Conservation (phyloP, 2,797 vertebrate species). For the Simalia tracyae region DNA sequence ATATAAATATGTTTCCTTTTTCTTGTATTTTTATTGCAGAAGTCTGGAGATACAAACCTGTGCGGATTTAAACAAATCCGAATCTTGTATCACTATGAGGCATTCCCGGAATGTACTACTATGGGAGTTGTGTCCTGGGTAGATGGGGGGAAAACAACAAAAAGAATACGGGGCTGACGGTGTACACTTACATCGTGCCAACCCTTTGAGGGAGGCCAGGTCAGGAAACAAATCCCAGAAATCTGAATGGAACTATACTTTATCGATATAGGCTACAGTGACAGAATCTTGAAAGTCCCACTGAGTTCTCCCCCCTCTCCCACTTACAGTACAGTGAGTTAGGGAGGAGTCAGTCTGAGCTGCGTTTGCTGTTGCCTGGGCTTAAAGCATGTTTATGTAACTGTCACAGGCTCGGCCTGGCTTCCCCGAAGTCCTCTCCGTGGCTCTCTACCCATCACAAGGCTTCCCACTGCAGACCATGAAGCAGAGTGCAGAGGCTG, state of each 20-base stretch:
- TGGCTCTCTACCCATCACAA: too few species aligned
- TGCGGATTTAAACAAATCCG: neutral
- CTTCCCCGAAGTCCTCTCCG: neutral
- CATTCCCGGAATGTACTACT: neutral
- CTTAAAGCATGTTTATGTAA: neutral
- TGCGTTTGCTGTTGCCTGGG: neutral
- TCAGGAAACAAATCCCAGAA: neutral
- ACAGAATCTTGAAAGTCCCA: neutral
- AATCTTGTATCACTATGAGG: neutral
- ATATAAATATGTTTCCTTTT: neutral
- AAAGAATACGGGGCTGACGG: neutral
- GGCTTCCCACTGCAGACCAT: neutral
- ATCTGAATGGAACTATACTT: neutral
- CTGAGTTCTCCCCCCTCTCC: neutral
- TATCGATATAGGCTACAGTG: neutral
- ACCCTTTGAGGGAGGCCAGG: neutral
- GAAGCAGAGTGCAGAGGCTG: neutral
- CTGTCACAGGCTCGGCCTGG: neutral
- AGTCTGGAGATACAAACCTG: neutral
- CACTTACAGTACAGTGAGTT: neutral
- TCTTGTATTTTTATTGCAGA: neutral
- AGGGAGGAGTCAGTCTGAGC: neutral
- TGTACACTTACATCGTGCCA: neutral
- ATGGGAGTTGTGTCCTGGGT: neutral
- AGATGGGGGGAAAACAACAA: neutral